Evolutionary conservation across 2,113 vertebrate species (phyloP), one percentile per base, ranked within the genome.

Genomic region (Stomatorhinus ivindoensis): DNA sequence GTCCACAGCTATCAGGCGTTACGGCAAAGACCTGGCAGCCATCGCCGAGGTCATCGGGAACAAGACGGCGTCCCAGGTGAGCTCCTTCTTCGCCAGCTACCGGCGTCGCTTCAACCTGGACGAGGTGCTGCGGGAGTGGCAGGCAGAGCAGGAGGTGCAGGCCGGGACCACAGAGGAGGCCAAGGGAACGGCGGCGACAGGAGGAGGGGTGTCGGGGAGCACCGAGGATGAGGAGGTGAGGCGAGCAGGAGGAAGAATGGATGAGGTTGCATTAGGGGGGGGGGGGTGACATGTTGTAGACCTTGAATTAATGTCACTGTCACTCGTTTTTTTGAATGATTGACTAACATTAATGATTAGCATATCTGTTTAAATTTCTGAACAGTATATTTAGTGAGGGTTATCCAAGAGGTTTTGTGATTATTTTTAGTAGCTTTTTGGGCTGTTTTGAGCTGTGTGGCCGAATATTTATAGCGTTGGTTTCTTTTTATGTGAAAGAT

Each of bases 121-220:
- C 89, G 97, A 98, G 94, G 97, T 98, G 90, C 94, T 98, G 89
- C 96, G 97, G 91, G 97, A 98, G 91, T 97, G 97, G 97, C 97
- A 97, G 27, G 97, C 97, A 0, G 97, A 98, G 90, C 97, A 97
- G 94, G 96, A 95, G 4, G 94, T 95, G 87, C 92, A 91, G 91
- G 73, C 91, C 42, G 96, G 91, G 92, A 94, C 89, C 19, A 35
- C 91, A 0, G 84, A 89, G 9, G 90, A 89, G 87, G 90, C 48
- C 92, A 91, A 88, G 91, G 93, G 93, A 92, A 90, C 89, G 19
- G 89, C 91, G 93, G 93, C 91, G 92, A 47, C 58, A 89, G 91
- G 90, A 21, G 90, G 94, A 51, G 69, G 93, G 6, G 93, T 96
- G 89, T 93, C 89, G 86, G 89, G 89, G 55, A 93, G 91, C 0